These are phyloP conservation scores for Mus caroli DNA, from an alignment of 2,797 vertebrate genomes.

Conservation along the genomic window DNA sequence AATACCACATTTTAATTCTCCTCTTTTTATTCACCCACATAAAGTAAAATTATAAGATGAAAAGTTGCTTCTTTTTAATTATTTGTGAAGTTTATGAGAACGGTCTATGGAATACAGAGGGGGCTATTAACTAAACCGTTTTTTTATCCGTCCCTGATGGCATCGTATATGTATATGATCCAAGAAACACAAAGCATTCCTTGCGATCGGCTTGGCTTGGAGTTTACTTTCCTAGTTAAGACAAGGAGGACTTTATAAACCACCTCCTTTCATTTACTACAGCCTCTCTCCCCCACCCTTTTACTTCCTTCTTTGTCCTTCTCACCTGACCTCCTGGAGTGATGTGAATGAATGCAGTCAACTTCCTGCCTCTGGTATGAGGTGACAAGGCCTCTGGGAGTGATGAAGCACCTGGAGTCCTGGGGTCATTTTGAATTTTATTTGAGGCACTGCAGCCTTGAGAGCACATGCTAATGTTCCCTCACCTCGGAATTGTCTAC, in stretches of 20 bases:
- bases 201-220: constrained; percentile 60
- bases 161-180: not conserved
- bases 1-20: constrained; percentile 47
- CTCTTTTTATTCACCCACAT: constrained; percentile 18
- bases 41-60: constrained; percentile 39
- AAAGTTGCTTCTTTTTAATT: not conserved
- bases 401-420: constrained; percentile 71
- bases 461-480: constrained; percentile 3
- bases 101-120: not conserved
- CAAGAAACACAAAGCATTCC: not conserved
- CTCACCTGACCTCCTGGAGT: constrained; percentile 71
- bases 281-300: constrained; percentile 18
- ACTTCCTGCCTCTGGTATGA: constrained; percentile 70
- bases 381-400: constrained; percentile 60
- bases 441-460: constrained; percentile 50
- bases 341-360: constrained; percentile 75
- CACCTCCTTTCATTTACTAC: not conserved
- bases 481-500: constrained; percentile 42
- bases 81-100: not conserved
- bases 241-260: constrained; percentile 54
- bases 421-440: constrained; percentile 75
- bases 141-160: not conserved
- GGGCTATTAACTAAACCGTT: not conserved
- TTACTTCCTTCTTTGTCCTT: constrained; percentile 42
- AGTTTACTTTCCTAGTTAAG: constrained; percentile 44